Conservation (phyloP, 2,888 invertebrate genomes). For the Eilema caniola region DNA sequence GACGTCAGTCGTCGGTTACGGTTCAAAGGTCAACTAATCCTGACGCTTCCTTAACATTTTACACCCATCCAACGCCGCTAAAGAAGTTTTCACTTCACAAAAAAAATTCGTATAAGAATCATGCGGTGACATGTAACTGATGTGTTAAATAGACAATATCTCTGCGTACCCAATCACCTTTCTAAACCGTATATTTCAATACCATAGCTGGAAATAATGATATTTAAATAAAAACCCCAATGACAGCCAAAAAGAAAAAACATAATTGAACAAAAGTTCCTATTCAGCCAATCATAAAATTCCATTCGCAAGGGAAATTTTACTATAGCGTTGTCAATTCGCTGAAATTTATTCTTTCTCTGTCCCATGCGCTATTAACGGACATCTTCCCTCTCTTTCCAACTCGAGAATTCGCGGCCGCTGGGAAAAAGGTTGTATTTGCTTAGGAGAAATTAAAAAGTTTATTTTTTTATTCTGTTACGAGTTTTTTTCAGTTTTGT, state of each 20-base stretch:
- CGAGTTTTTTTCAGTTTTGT: constrained; percentile 10
- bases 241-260: background rate
- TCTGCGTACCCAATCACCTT: too few species aligned
- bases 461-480: constrained; percentile 15
- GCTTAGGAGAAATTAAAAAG: constrained; percentile 26
- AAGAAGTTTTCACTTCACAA: too few species aligned
- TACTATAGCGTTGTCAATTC: constrained; percentile 9
- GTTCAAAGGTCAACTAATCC: too few species aligned
- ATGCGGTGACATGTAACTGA: too few species aligned
- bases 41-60: too few species aligned
- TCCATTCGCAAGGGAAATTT: constrained; percentile 21
- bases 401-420: constrained; percentile 6
- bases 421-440: constrained; percentile 22
- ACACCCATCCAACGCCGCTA: too few species aligned
- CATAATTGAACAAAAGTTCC: constrained; percentile 8
- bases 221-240: constrained; percentile 4
- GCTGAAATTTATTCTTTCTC: constrained; percentile 11
- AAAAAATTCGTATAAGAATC: too few species aligned
- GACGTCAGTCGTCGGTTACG: too few species aligned
- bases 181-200: background rate
- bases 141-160: too few species aligned
- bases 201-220: constrained; percentile 8
- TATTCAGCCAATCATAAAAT: constrained; percentile 15
- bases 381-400: background rate
- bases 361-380: background rate